Percentiles rank a stretch among this genome's conserved stretches.
These are phyloP conservation scores for Willisornis vidua DNA, from an alignment of 2,113 vertebrate genomes.

Conservation along the genomic window DNA sequence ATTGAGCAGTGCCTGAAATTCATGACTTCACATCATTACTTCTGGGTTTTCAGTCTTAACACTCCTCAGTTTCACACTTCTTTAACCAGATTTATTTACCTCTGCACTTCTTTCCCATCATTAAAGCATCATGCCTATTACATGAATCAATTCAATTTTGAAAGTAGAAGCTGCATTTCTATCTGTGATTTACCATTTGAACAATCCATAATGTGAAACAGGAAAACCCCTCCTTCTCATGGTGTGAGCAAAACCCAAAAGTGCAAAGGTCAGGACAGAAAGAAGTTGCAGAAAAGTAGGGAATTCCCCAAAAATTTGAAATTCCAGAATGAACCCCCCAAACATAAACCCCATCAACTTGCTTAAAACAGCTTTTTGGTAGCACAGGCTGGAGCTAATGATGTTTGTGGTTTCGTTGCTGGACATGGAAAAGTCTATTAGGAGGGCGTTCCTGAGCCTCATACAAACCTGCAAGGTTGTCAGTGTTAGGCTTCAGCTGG, in stretches of 20 bases:
- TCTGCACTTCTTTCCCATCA: background rate
- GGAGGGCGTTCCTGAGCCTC: background rate
- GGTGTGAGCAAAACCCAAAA: background rate
- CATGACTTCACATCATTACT: background rate
- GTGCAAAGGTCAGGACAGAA: background rate
- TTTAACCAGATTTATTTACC: background rate
- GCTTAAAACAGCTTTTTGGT: background rate
- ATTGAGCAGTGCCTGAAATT: background rate
- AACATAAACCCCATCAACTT: background rate
- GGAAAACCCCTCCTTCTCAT: background rate
- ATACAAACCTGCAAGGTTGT: background rate
- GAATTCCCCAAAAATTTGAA: background rate
- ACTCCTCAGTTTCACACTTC: background rate
- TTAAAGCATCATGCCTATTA: background rate
- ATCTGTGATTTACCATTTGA: background rate
- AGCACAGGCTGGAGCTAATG: background rate
- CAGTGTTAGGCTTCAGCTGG: background rate
- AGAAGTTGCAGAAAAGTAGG: background rate
- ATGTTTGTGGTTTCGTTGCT: background rate
- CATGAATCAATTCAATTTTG: background rate
- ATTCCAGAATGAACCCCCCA: background rate
- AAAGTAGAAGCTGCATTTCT: background rate
- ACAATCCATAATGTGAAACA: background rate
- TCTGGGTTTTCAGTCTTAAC: background rate
- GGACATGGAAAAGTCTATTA: background rate